phyloP scores from a whole-genome alignment of 2,888 invertebrate species.

The Drepanosiphum platanoidis region DNA sequence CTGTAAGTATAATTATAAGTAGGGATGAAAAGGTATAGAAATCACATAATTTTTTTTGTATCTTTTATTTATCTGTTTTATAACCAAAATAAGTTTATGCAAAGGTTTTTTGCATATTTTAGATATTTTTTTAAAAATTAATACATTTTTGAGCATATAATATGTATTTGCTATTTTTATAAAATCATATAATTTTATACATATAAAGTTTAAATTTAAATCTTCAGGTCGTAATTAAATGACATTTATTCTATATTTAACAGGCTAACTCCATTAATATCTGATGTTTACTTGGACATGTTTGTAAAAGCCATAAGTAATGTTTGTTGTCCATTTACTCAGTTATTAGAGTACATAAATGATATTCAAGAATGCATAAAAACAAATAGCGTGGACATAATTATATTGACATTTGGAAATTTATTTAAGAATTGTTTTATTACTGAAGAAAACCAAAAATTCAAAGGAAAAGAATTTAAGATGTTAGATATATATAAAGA shows the following conservation, averaged over 20 bases:
- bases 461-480: conserved; percentile 67
- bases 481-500: conserved; percentile 65
- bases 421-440: conserved; percentile 65
- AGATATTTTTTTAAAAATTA: too few relatives aligned
- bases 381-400: conserved; percentile 56
- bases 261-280: conserved; percentile 41
- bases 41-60: too few relatives aligned
- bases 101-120: too few relatives aligned
- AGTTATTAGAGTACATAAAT: conserved; percentile 26
- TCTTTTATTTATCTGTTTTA: too few relatives aligned
- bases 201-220: too few relatives aligned
- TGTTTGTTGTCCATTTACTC: conserved; percentile 45
- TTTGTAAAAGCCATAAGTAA: conserved; percentile 42
- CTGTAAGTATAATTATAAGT: too few relatives aligned
- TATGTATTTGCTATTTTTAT: too few relatives aligned
- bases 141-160: too few relatives aligned
- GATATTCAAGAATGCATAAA: conserved; percentile 11
- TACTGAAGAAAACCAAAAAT: conserved; percentile 34
- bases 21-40: too few relatives aligned
- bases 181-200: too few relatives aligned
- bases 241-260: conserved; percentile 9
- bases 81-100: too few relatives aligned
- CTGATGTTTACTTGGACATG: conserved; percentile 38
- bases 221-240: too few relatives aligned
- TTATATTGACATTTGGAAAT: conserved; percentile 63